Evolutionary conservation across 2,797 vertebrate genomes (phyloP).

Genomic region (Macrochelys suwanniensis): DNA sequence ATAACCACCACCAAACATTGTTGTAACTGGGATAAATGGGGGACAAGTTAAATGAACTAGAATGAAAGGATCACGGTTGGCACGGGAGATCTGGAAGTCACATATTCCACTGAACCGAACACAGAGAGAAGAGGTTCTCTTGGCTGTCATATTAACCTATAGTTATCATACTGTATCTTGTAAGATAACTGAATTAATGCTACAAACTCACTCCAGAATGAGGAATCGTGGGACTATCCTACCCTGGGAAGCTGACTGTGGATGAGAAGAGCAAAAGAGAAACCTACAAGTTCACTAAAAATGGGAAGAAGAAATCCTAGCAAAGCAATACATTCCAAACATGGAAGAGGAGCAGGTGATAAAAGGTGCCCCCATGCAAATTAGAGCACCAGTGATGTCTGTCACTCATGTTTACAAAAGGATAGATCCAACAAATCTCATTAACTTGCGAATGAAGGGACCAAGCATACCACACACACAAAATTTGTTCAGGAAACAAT

Average conservation of each 20-base stretch:
- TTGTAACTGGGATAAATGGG: neutral
- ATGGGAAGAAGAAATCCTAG: neutral
- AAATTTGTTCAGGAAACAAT: neutral
- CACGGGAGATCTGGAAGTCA: neutral
- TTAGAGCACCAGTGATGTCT: neutral
- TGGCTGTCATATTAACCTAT: neutral
- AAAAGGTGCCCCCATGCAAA: neutral
- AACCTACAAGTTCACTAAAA: neutral
- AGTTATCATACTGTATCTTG: neutral
- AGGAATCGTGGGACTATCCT: neutral
- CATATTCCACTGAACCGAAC: neutral
- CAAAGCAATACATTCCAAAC: neutral
- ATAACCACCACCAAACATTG: neutral
- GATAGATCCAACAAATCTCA: neutral
- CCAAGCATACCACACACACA: neutral
- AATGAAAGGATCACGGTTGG: neutral
- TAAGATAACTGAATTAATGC: slow-evolving; percentile 19
- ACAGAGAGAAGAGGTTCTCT: neutral
- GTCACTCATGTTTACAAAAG: neutral
- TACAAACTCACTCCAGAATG: neutral
- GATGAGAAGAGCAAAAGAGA: neutral
- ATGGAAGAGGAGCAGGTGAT: neutral
- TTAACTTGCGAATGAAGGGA: neutral
- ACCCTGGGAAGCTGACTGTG: neutral
- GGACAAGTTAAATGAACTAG: neutral